These are phyloP conservation scores for Lemur catta DNA, from an alignment of 2,797 vertebrate genomes.

Conservation along the genomic window DNA sequence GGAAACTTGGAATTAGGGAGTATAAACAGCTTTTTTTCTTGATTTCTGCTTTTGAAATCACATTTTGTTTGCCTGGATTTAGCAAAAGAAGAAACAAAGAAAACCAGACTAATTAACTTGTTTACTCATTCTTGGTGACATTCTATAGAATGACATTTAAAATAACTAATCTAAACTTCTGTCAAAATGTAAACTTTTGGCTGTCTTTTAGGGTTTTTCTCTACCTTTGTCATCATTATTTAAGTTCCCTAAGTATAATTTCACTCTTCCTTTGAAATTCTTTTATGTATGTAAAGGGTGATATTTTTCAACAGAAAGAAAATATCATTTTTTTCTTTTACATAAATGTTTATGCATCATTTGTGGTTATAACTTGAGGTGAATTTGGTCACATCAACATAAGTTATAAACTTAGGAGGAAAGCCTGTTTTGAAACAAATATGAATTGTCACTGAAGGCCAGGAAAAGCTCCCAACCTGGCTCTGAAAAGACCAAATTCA, in stretches of 20 bases:
- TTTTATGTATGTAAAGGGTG: not conserved
- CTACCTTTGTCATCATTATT: conserved; percentile 35
- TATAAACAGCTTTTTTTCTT: conserved; percentile 53
- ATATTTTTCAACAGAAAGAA: not conserved
- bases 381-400: not conserved
- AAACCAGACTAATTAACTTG: conserved; percentile 80
- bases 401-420: not conserved
- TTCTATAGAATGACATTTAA: conserved; percentile 80
- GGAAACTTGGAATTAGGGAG: conserved; percentile 69
- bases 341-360: not conserved
- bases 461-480: not conserved
- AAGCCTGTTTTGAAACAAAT: not conserved
- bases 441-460: not conserved
- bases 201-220: conserved; percentile 28
- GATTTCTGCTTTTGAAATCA: conserved; percentile 54
- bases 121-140: conserved; percentile 79
- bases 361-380: not conserved
- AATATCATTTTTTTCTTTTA: not conserved
- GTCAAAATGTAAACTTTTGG: conserved; percentile 52
- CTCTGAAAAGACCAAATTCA: not conserved
- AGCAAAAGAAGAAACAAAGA: conserved; percentile 73
- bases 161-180: conserved; percentile 79
- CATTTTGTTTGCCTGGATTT: conserved; percentile 76
- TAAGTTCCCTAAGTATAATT: conserved; percentile 51
- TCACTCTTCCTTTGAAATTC: not conserved